Percentiles rank a stretch among this genome's conserved stretches.
phyloP scores from a whole-genome alignment of 2,797 vertebrate genomes.

The Catostomus latipinnis region DNA sequence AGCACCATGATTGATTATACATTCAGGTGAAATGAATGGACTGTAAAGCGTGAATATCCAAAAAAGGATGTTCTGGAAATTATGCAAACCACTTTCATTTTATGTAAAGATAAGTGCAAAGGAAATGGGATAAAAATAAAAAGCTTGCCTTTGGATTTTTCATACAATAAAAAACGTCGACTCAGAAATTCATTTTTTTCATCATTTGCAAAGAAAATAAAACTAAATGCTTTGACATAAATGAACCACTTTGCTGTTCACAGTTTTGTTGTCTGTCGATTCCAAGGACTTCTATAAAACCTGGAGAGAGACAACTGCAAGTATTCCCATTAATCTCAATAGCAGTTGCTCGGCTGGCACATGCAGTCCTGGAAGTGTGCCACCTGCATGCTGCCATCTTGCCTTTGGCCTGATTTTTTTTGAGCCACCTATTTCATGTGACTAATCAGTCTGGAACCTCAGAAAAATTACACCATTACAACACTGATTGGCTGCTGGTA shows the following conservation, averaged over 20 bases:
- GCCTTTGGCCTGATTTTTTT: no score
- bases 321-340: no score
- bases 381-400: no score
- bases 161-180: background rate
- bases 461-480: no score
- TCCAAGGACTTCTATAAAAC: no score
- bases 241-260: background rate
- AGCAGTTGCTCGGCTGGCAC: no score
- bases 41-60: conserved; percentile 68
- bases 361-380: no score
- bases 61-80: conserved; percentile 5
- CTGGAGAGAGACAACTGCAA: no score
- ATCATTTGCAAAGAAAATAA: background rate
- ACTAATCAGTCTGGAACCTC: no score
- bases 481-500: no score
- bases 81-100: conserved; percentile 61
- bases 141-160: background rate
- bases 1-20: conserved; percentile 78
- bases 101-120: background rate
- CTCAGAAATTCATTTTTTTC: background rate
- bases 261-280: background rate
- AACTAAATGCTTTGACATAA: background rate
- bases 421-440: no score
- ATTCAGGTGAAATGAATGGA: conserved; percentile 31
- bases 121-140: background rate